Base-by-base conservation (phyloP, 2,797 vertebrate species). In the Otolemur crassicaudatus region DNA sequence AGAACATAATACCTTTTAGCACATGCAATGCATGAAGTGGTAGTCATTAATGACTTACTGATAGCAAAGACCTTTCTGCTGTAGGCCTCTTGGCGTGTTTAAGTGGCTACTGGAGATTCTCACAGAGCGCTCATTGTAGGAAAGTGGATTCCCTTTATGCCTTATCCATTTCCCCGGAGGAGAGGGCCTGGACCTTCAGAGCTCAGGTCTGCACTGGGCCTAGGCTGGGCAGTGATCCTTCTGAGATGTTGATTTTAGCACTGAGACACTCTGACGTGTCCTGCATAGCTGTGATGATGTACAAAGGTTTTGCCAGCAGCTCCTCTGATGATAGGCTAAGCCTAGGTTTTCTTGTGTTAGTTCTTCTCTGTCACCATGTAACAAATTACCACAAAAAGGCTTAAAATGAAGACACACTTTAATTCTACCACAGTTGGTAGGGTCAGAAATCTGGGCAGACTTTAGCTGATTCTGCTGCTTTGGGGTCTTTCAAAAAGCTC, bases 1-100 rank as follows among this genome's bases (percentile, higher is more conserved):
- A 5, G 61, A 87, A 91, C 72, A 37, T 72, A 96, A 95, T 49
- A 69, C 43, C 58, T 83, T 80, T 91, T 67, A 95, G 73, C 72
- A 60, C 25, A 56, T 11, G 37, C 20, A 16, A 34, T 20, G 63
- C 63, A 34, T 75, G 85, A 69, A 96, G 82, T 23, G 27, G 22
- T 23, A 1, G 49, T 95, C 31, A 34, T 63, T 70, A 72, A 85
- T 77, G 81, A 92, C 29, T 80, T 82, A 91, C 22, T 80, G 58
- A 90, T n/a, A 85, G 43, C 93, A 73, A 83, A 93, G 75, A 69
- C 63, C 43, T 79, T 90, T 58, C 40, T 61, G 43, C 72, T 7
- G 14, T 56, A 5, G 69, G 40, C 31, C 67, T 37, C 34, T 61
- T 56, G 63, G 60, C 20, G 31, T 40, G 80, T 88, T 88, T 67